phyloP scores from a whole-genome alignment of 2,113 vertebrate genomes.

The Capreolus pygargus region DNA sequence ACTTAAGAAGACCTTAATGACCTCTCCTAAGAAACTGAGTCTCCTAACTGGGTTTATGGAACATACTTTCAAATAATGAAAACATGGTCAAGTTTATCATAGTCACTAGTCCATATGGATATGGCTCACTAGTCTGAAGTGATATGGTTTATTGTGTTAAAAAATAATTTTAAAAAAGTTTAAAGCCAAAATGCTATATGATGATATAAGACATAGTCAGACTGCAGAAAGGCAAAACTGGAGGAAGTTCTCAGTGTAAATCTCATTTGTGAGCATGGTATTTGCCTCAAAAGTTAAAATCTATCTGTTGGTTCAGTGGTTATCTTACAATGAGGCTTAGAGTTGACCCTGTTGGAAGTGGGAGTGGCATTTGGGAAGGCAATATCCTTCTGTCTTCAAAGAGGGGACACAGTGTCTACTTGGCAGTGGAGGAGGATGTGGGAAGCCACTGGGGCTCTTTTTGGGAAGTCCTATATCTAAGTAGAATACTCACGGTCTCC shows the following conservation, averaged over 20 bases:
- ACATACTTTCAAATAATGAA: conserved; percentile 28
- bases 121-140: not conserved
- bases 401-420: not conserved
- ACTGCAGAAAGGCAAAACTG: not conserved
- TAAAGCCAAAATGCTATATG: not conserved
- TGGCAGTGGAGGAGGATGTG: not conserved
- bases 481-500: not conserved
- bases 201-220: not conserved
- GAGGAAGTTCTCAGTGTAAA: not conserved
- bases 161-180: not conserved
- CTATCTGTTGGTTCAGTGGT: not conserved
- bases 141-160: not conserved
- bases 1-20: not conserved
- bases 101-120: not conserved
- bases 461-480: not conserved
- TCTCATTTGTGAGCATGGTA: not conserved
- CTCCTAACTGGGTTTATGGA: not conserved
- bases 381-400: not conserved
- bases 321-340: not conserved
- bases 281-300: not conserved
- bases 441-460: not conserved
- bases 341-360: not conserved
- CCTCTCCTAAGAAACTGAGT: not conserved
- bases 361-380: not conserved
- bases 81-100: not conserved